Conservation (phyloP, 1,140 invertebrate genomes). For the Tachypleus tridentatus region DNA sequence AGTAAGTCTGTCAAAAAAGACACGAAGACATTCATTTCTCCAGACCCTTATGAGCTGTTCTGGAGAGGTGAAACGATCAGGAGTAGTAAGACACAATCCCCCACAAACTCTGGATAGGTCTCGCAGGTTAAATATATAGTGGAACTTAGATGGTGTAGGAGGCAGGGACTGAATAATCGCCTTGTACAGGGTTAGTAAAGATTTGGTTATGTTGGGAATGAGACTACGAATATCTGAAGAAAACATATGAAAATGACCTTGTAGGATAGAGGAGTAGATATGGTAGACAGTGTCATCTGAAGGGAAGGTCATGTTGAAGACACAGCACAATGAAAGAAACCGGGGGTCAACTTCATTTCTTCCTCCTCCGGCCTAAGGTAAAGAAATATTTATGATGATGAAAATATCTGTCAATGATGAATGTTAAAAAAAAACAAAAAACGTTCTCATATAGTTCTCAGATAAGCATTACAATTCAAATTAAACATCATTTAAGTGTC, state of each 20-base stretch:
- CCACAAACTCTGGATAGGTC: slow-evolving; percentile 71
- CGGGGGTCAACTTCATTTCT: slow-evolving; percentile 77
- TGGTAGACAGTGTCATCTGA: slow-evolving; percentile 42
- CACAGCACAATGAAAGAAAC: slow-evolving; percentile 75
- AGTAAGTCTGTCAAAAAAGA: slow-evolving; percentile 75
- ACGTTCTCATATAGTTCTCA: too few relatives aligned
- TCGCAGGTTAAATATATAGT: slow-evolving; percentile 85
- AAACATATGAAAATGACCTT: slow-evolving; percentile 59
- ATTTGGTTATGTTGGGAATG: slow-evolving; percentile 51
- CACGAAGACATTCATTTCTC: slow-evolving; percentile 74
- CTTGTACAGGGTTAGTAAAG: slow-evolving; percentile 73
- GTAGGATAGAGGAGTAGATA: slow-evolving; percentile 57
- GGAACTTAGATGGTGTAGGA: slow-evolving; percentile 85
- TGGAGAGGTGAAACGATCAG: slow-evolving; percentile 47
- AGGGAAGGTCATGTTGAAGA: slow-evolving; percentile 73
- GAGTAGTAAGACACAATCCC: slow-evolving; percentile 60
- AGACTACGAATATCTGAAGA: slow-evolving; percentile 48
- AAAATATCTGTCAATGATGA: too few relatives aligned
- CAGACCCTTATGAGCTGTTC: slow-evolving; percentile 68
- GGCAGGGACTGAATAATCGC: slow-evolving; percentile 60
- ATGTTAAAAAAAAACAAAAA: too few relatives aligned
- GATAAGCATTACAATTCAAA: too few relatives aligned
- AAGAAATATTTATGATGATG: too few relatives aligned
- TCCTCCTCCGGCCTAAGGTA: slow-evolving; percentile 52
- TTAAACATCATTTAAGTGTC: too few relatives aligned